Evolutionary conservation across 2,888 invertebrate genomes (phyloP), one percentile per base, ranked within the genome.

Genomic region (Helleia helle): DNA sequence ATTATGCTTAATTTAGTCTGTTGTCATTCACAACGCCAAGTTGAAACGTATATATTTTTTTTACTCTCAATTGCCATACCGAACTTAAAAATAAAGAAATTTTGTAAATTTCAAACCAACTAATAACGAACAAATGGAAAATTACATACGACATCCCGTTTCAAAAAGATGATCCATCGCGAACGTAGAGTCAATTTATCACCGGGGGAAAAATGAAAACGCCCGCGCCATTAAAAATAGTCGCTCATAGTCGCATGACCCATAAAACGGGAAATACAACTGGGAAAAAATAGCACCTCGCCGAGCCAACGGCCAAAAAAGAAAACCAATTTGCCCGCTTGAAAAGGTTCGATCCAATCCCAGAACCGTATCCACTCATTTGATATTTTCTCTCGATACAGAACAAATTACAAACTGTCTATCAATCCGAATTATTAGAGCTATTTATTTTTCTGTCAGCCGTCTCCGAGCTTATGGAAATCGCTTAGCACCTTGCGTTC

Each of bases 291-390:
- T 68, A 65, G 65, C 70, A 72, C 75, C 74, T 72, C 74, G 76
- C 70, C 76, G 22, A 73, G 65, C 54, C 62, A 64, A 64, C 65
- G 65, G 60, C 75, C 72, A 74, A 83, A 83, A 80, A 81, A 80
- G 79, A 84, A 84, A 84, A 83, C 77, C 81, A 83, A 83, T 84
- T 83, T 77, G 73, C 65, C 65, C 80, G 80, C 77, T 68, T 81
- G 80, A 83, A 83, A 83, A 81, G 83, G 69, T 74, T 73, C 79
- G 72, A 77, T 75, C 76, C 76, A 71, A 79, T 77, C 70, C 68
- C 63, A 53, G 52, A 55, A 65, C 67, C 75, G 73, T 75, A 77
- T 77, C 77, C 76, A 81, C 83, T 81, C 79, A 81, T 80, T 81
- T 73, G 79, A 79, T 77, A 81, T 81, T 83, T 81, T 71, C 76